Base-by-base conservation (phyloP, 2,888 invertebrate genomes). In the Synergus japonicus region DNA sequence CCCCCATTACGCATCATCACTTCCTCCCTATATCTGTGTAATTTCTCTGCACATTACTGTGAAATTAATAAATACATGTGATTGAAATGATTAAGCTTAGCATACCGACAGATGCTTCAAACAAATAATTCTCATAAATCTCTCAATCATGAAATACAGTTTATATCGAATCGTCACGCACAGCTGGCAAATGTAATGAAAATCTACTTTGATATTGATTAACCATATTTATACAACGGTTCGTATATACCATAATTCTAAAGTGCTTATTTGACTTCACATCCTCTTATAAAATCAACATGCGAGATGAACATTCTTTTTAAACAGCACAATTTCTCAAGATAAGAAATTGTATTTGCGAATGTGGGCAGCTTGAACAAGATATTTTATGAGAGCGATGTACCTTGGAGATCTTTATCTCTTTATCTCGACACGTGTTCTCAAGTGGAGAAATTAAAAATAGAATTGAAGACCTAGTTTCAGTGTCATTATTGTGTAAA, bases 391-490 rank as follows among this genome's bases (percentile, higher is more conserved):
- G n/a, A 73, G 15, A 54, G n/a, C 15, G 49, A 73, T 54, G 15
- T n/a, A 41, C 49, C 49, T 37, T 37, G 15, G 15, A 54, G 15
- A 49, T 15, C 49, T 37, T 73, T 73, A 73, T 73, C 69, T 54
- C 49, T 73, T 73, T 37, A 54, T 37, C 49, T 54, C 15, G 37
- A 49, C 44, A 67, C 44, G 44, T n/a, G 44, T 67, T 67, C 22
- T 46, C 44, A 67, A 13, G 22, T 22, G 37, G 13, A 15, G 46
- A 73, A 73, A 73, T 73, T 73, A 54, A 73, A 73, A 73, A 73
- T 73, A 37, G 29, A 44, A 69, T 15, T 69, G 44, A 12, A 22
- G 69, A 29, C 66, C 69, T 15, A 49, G 49, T 54, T 54, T 69
- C 13, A 12, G n/a, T 12, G 8, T 67, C 44, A 18, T n/a, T n/a